Evolutionary conservation across 2,888 invertebrate species (phyloP).

Genomic region (Rhogogaster chlorosoma): DNA sequence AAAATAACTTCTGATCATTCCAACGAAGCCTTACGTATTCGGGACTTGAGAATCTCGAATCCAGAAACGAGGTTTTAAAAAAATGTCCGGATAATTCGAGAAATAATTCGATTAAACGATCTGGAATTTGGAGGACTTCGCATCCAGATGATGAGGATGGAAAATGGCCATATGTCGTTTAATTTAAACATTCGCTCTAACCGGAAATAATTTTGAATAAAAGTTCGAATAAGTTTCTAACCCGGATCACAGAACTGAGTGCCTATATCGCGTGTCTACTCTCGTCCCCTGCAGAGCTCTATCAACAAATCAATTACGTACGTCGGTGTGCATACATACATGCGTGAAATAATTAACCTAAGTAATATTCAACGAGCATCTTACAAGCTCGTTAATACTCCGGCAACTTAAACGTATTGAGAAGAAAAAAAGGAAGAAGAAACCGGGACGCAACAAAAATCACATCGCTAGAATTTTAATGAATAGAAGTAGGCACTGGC

Average conservation of each 20-base stretch:
- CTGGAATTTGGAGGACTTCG: too few species aligned
- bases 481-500: not conserved
- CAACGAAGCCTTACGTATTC: too few species aligned
- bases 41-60: too few species aligned
- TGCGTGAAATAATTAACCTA: conserved; percentile 2
- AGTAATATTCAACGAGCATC: conserved; percentile 6
- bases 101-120: too few species aligned
- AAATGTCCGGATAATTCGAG: too few species aligned
- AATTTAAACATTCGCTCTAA: too few species aligned
- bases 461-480: not conserved
- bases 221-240: not conserved
- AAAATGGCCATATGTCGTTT: too few species aligned
- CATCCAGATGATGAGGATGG: too few species aligned
- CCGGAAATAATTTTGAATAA: too few species aligned
- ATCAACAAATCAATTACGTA: not conserved
- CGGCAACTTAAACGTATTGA: not conserved
- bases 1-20: not conserved
- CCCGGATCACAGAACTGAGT: not conserved
- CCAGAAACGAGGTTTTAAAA: too few species aligned
- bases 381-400: not conserved
- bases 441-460: not conserved
- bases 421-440: not conserved
- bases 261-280: not conserved
- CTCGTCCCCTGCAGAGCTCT: not conserved
- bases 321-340: not conserved